Evolutionary conservation across 2,888 invertebrate species (phyloP).

Genomic region (Mechanitis messenoides): DNA sequence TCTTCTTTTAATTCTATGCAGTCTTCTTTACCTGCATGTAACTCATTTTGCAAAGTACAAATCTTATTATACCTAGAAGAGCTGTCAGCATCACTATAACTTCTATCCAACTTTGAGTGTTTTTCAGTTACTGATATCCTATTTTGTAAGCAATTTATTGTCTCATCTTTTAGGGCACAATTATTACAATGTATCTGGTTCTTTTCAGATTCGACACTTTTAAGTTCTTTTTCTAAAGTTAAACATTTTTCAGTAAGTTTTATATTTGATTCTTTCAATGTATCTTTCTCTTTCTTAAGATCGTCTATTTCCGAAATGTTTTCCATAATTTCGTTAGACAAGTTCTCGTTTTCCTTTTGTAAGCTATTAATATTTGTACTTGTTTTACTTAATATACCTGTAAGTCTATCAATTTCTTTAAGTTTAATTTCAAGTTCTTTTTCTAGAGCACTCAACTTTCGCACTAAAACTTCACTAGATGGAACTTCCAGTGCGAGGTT

Average conservation of each 20-base stretch:
- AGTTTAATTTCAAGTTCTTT: conserved; percentile 43
- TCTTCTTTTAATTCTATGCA: conserved; percentile 64
- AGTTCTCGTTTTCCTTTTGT: conserved; percentile 70
- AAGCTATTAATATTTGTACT: conserved; percentile 48
- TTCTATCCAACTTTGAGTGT: conserved; percentile 51
- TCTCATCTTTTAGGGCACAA: conserved; percentile 43
- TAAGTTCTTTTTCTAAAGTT: conserved; percentile 35
- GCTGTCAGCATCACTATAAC: conserved; percentile 59
- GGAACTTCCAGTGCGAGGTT: conserved; percentile 48
- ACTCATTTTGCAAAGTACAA: conserved; percentile 60
- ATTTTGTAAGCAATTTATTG: conserved; percentile 35
- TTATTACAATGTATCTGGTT: conserved; percentile 34
- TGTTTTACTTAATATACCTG: conserved; percentile 37
- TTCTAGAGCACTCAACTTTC: conserved; percentile 47
- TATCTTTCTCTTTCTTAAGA: conserved; percentile 57
- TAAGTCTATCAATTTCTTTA: conserved; percentile 44
- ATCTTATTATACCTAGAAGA: conserved; percentile 60
- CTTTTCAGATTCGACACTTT: conserved; percentile 26
- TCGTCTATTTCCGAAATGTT: conserved; percentile 73
- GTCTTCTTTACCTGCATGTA: conserved; percentile 62
- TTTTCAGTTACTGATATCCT: conserved; percentile 29
- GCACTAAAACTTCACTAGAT: conserved; percentile 44
- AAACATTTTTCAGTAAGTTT: conserved; percentile 39
- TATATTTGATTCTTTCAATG: conserved; percentile 39
- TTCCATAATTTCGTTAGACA: conserved; percentile 78